phyloP scores from a whole-genome alignment of 2,888 invertebrate species.

The Brenthis ino region DNA sequence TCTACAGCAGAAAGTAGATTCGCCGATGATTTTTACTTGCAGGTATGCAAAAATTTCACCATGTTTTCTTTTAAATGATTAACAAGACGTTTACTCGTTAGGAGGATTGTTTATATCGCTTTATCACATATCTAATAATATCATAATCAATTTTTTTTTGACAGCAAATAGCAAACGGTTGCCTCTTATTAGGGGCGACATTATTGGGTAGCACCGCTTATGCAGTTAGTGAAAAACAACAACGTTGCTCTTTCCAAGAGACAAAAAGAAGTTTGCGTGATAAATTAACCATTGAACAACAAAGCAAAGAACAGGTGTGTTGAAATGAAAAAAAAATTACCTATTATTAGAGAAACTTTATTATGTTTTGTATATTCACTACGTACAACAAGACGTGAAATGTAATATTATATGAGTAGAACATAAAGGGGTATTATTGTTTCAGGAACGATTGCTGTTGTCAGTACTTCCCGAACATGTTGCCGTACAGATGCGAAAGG shows the following conservation, averaged over 20 bases:
- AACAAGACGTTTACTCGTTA: no score
- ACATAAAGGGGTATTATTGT: conserved; percentile 26
- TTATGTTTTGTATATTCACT: no score
- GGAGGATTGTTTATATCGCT: background rate
- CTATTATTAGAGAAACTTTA: no score
- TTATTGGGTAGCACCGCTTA: conserved; percentile 84
- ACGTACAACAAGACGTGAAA: no score
- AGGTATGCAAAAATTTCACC: conserved; percentile 50
- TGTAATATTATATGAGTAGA: no score
- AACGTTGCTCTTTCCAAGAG: conserved; percentile 93
- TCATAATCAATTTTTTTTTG: conserved; percentile 38
- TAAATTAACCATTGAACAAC: conserved; percentile 95
- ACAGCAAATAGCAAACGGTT: conserved; percentile 87
- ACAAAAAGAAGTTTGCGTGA: conserved; percentile 95
- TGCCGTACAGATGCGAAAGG: conserved; percentile 97
- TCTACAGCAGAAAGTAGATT: conserved; percentile 56
- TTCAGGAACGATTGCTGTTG: conserved; percentile 93
- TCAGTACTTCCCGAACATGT: conserved; percentile 98
- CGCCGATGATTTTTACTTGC: conserved; percentile 64
- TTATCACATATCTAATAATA: background rate
- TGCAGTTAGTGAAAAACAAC: conserved; percentile 92
- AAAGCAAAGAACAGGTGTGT: conserved; percentile 93
- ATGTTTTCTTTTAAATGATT: background rate
- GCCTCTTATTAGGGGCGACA: conserved; percentile 87
- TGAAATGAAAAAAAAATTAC: no score